Percentiles rank a stretch among this genome's conserved stretches.
Evolutionary conservation across 2,113 vertebrate species (phyloP).

Genomic region (Rhizomys pruinosus): DNA sequence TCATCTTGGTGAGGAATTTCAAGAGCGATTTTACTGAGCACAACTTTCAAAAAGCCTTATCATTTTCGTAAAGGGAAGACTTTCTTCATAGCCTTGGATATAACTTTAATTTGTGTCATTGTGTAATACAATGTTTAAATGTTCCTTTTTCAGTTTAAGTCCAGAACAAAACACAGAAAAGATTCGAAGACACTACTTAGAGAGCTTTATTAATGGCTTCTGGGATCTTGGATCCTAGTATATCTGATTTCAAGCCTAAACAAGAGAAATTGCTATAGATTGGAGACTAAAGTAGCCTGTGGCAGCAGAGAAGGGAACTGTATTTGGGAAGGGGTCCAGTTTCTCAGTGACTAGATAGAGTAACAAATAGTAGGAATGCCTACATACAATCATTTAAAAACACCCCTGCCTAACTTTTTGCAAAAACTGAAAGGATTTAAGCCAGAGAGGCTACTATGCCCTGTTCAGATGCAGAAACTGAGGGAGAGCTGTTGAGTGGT

Average conservation of each 20-base stretch:
- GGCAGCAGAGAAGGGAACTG: not conserved
- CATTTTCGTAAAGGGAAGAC: constrained; percentile 43
- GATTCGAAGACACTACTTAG: constrained; percentile 7
- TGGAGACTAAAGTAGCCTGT: not conserved
- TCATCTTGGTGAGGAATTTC: not conserved
- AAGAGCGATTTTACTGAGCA: not conserved
- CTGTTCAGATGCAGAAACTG: not conserved
- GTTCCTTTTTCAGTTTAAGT: not conserved
- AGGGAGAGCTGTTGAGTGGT: too few species aligned
- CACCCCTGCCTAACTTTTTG: not conserved
- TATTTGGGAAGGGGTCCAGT: not conserved
- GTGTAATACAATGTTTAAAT: not conserved
- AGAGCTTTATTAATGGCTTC: constrained; percentile 16
- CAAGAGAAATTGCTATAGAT: not conserved
- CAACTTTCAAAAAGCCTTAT: constrained; percentile 42
- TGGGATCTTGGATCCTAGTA: not conserved
- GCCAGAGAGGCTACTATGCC: not conserved
- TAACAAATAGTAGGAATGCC: not conserved
- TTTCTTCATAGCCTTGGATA: constrained; percentile 30
- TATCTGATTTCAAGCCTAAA: not conserved
- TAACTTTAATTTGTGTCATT: constrained; percentile 43
- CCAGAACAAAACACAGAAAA: not conserved
- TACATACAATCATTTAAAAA: not conserved
- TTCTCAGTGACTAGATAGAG: not conserved
- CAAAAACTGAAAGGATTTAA: not conserved